A percentile compares a stretch with the other conserved stretches of the same genome.
Conservation (phyloP, 2,888 invertebrate genomes). For the Dione juno region DNA sequence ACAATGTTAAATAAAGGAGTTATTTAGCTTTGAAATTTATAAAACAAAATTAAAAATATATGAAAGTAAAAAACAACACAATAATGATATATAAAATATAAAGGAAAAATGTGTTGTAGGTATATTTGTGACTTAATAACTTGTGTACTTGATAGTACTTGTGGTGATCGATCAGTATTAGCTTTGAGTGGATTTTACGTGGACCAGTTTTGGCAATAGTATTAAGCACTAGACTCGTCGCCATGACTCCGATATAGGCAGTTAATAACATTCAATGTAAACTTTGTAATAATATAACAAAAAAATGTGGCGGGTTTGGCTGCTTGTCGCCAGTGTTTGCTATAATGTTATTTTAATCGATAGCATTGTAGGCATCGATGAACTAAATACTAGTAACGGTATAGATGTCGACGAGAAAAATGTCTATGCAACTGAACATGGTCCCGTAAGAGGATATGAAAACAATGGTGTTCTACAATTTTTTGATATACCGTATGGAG, state of each 20-base stretch:
- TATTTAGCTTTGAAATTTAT: too few relatives aligned
- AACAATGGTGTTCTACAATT: conserved; percentile 55
- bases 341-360: not conserved
- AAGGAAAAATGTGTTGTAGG: too few relatives aligned
- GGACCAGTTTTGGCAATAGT: conserved; percentile 29
- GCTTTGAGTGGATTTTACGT: conserved; percentile 35
- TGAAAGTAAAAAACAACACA: too few relatives aligned
- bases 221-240: conserved; percentile 18
- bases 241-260: conserved; percentile 14
- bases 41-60: too few relatives aligned
- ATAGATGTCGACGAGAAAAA: conserved; percentile 11
- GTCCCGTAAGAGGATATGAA: conserved; percentile 55
- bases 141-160: conserved; percentile 16
- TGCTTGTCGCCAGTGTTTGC: not conserved
- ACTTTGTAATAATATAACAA: not conserved
- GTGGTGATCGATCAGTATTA: conserved; percentile 31
- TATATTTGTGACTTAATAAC: not conserved
- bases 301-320: conserved; percentile 37
- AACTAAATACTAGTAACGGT: not conserved
- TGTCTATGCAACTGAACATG: conserved; percentile 55
- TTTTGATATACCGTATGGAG: conserved; percentile 69
- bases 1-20: too few relatives aligned
- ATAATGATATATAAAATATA: too few relatives aligned
- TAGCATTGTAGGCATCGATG: conserved; percentile 1
- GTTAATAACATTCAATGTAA: not conserved